phyloP scores from a whole-genome alignment of 2,888 invertebrate species.

The Cantharis lateralis region DNA sequence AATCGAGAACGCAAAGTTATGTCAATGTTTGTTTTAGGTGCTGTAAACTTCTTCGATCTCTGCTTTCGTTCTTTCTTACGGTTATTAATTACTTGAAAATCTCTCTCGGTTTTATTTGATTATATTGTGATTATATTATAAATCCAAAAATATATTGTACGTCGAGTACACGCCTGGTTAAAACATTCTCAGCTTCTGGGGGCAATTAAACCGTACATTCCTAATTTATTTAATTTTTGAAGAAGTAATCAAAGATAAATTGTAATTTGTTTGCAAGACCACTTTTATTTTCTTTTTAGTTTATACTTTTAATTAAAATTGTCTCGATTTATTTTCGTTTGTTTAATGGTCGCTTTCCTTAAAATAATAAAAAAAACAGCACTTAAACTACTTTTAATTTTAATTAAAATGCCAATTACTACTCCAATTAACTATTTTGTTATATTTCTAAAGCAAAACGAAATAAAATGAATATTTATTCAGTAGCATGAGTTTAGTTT shows the following conservation, averaged over 20 bases:
- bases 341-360: not conserved
- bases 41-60: constrained; percentile 13
- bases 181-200: not conserved
- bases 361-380: not conserved
- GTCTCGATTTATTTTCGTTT: not conserved
- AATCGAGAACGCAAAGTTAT: constrained; percentile 25
- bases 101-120: constrained; percentile 11
- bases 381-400: not conserved
- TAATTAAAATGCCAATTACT: not conserved
- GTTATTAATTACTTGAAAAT: constrained; percentile 22
- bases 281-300: not conserved
- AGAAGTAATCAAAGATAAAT: not conserved
- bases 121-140: constrained; percentile 3
- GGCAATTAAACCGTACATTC: not conserved
- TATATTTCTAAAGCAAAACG: not conserved
- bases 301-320: not conserved
- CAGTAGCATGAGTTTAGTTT: not conserved
- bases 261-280: not conserved
- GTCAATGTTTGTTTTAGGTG: constrained; percentile 21
- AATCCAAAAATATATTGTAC: constrained; percentile 5
- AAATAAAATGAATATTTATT: not conserved
- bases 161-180: not conserved
- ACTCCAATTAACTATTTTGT: not conserved
- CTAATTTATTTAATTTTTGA: not conserved
- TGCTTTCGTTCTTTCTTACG: constrained; percentile 21